A percentile compares a stretch with the other conserved stretches of the same genome.
Conservation (phyloP, 2,113 vertebrate species). For the Hystrix cristata region DNA sequence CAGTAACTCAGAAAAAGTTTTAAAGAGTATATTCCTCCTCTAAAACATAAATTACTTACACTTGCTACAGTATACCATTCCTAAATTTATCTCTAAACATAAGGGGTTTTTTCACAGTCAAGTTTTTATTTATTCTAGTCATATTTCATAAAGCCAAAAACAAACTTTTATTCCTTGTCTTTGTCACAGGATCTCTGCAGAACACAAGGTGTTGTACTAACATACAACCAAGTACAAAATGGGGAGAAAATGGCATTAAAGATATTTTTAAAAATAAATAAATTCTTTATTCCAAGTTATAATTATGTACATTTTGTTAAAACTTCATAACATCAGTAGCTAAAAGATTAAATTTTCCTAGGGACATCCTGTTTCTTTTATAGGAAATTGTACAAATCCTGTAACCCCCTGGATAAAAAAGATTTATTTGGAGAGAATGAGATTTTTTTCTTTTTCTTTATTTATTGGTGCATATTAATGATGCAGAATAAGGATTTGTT, state of each 20-base stretch:
- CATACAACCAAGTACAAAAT: neutral
- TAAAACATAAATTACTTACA: neutral
- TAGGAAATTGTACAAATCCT: constrained; percentile 31
- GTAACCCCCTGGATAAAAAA: neutral
- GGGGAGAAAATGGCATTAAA: neutral
- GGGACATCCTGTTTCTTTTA: neutral
- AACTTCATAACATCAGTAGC: neutral
- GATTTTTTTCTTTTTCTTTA: neutral
- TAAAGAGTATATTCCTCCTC: neutral
- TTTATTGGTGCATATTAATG: neutral
- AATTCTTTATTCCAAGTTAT: constrained; percentile 19
- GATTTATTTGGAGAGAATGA: neutral
- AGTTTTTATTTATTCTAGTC: neutral
- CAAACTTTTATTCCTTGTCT: neutral
- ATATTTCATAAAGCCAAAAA: neutral
- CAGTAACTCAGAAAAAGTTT: neutral
- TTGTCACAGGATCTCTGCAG: neutral
- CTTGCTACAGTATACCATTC: neutral
- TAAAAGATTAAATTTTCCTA: neutral
- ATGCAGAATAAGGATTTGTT: neutral
- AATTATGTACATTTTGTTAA: neutral
- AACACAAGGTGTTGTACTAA: neutral
- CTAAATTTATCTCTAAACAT: neutral
- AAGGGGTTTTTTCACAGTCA: neutral
- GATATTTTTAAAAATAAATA: neutral